These are phyloP conservation scores for Petrocephalus schoutedeni DNA, from an alignment of 2,797 vertebrate genomes.

Conservation along the genomic window DNA sequence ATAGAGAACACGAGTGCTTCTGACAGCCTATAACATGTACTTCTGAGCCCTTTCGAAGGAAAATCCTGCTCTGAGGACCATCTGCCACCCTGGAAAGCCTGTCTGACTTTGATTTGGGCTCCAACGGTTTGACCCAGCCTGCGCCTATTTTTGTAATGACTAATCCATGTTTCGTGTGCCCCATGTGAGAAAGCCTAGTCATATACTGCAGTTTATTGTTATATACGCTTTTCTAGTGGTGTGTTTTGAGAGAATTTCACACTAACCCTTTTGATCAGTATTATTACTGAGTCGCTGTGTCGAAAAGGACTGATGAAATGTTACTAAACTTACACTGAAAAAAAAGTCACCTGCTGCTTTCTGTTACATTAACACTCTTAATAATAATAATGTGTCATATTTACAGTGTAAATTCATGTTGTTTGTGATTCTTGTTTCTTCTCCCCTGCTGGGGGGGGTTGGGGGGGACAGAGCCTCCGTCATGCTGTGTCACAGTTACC, in stretches of 20 bases:
- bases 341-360: slow-evolving; percentile 41
- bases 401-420: slow-evolving; percentile 27
- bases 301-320: slow-evolving; percentile 29
- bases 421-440: slow-evolving; percentile 23
- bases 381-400: slow-evolving; percentile 59
- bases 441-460: background rate
- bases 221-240: slow-evolving; percentile 37
- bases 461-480: background rate
- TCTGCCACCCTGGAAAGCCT: background rate
- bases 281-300: background rate
- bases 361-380: slow-evolving; percentile 48
- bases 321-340: slow-evolving; percentile 4
- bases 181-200: background rate
- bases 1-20: background rate
- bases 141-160: background rate
- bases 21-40: background rate
- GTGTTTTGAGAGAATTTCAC: slow-evolving; percentile 1
- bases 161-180: slow-evolving; percentile 9
- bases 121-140: background rate
- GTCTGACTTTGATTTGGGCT: background rate
- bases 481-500: background rate
- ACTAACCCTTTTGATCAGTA: background rate
- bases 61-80: background rate
- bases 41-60: background rate
- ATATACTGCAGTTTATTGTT: background rate